A percentile compares a stretch with the other conserved stretches of the same genome.
Conservation (phyloP, 1,140 invertebrate species). For the Drosophila nigrodunni region DNA sequence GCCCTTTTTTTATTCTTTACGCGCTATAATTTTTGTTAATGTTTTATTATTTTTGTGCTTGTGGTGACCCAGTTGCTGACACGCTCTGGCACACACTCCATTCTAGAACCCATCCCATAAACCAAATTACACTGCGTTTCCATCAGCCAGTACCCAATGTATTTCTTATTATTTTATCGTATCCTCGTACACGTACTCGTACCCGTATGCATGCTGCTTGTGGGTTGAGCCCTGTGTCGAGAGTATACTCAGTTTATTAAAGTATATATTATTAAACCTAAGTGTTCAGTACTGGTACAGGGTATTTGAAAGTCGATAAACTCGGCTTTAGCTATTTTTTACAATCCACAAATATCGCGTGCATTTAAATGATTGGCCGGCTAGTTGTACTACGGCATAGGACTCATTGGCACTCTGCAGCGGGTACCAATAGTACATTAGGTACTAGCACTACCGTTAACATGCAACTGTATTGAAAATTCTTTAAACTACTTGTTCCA, state of each 20-base stretch:
- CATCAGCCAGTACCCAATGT: slow-evolving; percentile 41
- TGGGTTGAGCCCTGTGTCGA: slow-evolving; percentile 33
- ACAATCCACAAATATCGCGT: slow-evolving; percentile 66
- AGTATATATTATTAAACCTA: no score
- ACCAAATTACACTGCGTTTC: slow-evolving; percentile 43
- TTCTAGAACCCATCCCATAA: slow-evolving; percentile 2
- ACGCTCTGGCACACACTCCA: slow-evolving; percentile 48
- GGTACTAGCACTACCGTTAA: background rate
- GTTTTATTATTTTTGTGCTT: slow-evolving; percentile 74
- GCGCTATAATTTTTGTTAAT: slow-evolving; percentile 79
- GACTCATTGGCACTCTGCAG: slow-evolving; percentile 51
- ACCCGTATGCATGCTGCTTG: slow-evolving; percentile 53
- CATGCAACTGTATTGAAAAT: slow-evolving; percentile 65
- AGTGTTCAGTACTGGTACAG: no score
- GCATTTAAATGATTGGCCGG: slow-evolving; percentile 82
- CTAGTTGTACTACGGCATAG: slow-evolving; percentile 34
- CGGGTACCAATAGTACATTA: slow-evolving; percentile 37
- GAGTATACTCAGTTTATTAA: no score
- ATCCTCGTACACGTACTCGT: slow-evolving; percentile 4
- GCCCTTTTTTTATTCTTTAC: slow-evolving; percentile 54
- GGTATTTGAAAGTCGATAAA: no score
- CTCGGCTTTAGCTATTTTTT: slow-evolving; percentile 17
- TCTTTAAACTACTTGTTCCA: slow-evolving; percentile 18
- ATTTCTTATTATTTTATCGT: slow-evolving; percentile 60
- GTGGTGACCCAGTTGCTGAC: slow-evolving; percentile 70